Evolutionary conservation across 2,888 invertebrate species (phyloP).

Genomic region (Fragum whitleyi): DNA sequence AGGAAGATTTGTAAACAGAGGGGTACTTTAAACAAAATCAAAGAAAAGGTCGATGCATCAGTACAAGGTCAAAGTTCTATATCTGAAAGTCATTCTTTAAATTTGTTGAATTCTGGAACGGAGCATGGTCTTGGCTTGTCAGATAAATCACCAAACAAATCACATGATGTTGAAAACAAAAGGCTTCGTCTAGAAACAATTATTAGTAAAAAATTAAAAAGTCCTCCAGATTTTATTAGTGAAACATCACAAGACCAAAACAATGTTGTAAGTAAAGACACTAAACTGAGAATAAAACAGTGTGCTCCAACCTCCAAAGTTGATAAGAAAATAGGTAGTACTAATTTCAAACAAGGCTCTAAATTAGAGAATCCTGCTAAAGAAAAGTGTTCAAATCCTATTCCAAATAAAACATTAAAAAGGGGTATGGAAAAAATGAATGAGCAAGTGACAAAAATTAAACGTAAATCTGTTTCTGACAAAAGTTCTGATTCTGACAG

Average conservation of each 20-base stretch:
- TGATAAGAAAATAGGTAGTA: background rate
- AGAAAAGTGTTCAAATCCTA: background rate
- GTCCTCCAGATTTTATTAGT: background rate
- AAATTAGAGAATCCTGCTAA: background rate
- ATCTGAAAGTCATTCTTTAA: background rate
- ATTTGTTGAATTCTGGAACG: background rate
- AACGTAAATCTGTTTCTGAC: background rate
- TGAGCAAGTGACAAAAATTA: background rate
- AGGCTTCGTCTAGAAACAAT: conserved; percentile 1
- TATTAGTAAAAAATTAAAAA: background rate
- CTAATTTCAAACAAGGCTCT: background rate
- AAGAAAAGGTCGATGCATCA: no score
- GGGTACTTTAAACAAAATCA: no score
- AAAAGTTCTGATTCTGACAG: background rate
- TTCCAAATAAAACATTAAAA: background rate
- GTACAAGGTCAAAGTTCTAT: background rate
- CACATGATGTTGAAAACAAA: background rate
- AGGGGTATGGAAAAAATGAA: background rate
- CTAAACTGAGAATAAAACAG: background rate
- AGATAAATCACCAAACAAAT: background rate
- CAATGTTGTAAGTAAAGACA: background rate
- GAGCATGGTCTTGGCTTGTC: background rate
- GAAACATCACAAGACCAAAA: background rate
- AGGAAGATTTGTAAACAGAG: no score
- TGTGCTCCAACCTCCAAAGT: background rate